Evolutionary conservation across 2,888 invertebrate species (phyloP).

Genomic region (Urechis unicinctus): DNA sequence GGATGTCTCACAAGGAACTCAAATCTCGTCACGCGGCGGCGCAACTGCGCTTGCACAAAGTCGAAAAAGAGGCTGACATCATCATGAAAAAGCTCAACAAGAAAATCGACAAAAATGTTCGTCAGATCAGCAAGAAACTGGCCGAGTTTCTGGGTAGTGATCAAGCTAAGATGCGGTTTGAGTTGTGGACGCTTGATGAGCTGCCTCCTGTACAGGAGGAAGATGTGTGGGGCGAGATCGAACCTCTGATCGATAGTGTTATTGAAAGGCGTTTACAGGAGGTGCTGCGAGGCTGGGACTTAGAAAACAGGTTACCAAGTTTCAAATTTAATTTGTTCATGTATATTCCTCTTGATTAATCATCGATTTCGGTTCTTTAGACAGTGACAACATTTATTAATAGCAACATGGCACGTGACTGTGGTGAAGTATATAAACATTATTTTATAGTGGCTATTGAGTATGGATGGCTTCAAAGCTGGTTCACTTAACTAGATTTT

Average conservation of each 20-base stretch:
- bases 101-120: slow-evolving; percentile 9
- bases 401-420: too few species aligned
- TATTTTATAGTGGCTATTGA: too few species aligned
- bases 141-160: slow-evolving; percentile 6
- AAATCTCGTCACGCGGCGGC: slow-evolving; percentile 13
- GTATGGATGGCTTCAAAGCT: too few species aligned
- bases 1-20: slow-evolving; percentile 12
- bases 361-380: too few species aligned
- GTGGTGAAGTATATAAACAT: too few species aligned
- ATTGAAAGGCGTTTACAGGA: slow-evolving; percentile 13
- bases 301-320: neutral
- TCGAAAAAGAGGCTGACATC: slow-evolving; percentile 13
- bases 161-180: slow-evolving; percentile 7
- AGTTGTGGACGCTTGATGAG: slow-evolving; percentile 10
- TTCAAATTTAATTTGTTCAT: neutral
- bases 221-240: slow-evolving; percentile 16
- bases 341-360: too few species aligned
- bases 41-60: slow-evolving; percentile 13
- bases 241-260: slow-evolving; percentile 10
- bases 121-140: neutral
- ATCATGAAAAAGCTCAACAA: slow-evolving; percentile 15
- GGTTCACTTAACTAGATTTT: too few species aligned
- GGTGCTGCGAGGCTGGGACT: slow-evolving; percentile 15
- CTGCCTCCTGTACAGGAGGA: slow-evolving; percentile 9
- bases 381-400: too few species aligned